Conservation (phyloP, 2,888 invertebrate genomes). For the Diloba caeruleocephala region DNA sequence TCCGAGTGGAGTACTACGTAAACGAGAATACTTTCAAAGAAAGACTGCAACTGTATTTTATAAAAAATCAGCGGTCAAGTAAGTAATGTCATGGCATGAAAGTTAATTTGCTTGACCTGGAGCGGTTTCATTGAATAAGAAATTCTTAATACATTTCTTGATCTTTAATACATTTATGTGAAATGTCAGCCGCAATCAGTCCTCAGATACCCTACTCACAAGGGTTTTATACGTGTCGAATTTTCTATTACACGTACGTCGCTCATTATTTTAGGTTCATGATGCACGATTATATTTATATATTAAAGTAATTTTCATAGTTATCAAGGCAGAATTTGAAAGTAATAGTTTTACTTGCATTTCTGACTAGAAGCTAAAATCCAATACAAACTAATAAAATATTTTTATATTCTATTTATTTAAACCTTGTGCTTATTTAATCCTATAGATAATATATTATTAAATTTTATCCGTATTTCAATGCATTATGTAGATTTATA, state of each 20-base stretch:
- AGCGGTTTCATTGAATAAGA: neutral
- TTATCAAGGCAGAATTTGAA: too few species aligned
- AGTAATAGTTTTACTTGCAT: too few species aligned
- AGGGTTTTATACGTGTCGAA: neutral
- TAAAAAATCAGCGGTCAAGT: slow-evolving; percentile 99
- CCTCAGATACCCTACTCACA: slow-evolving; percentile 3
- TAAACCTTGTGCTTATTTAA: too few species aligned
- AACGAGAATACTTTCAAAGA: slow-evolving; percentile 99
- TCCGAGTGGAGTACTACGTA: slow-evolving; percentile 99
- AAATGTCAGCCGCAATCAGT: slow-evolving; percentile 5
- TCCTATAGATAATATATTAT: too few species aligned
- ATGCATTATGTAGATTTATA: too few species aligned
- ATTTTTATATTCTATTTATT: too few species aligned
- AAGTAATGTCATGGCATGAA: slow-evolving; percentile 87
- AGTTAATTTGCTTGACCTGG: neutral
- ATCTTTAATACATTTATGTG: neutral
- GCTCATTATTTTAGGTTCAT: neutral
- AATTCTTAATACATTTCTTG: neutral
- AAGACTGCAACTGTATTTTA: slow-evolving; percentile 99
- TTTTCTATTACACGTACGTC: slow-evolving; percentile 1
- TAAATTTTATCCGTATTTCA: too few species aligned
- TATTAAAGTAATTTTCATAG: too few species aligned
- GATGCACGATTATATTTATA: neutral
- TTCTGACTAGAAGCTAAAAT: too few species aligned
- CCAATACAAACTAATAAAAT: too few species aligned